phyloP scores from a whole-genome alignment of 2,113 vertebrate species.

The Bagarius yarrelli region DNA sequence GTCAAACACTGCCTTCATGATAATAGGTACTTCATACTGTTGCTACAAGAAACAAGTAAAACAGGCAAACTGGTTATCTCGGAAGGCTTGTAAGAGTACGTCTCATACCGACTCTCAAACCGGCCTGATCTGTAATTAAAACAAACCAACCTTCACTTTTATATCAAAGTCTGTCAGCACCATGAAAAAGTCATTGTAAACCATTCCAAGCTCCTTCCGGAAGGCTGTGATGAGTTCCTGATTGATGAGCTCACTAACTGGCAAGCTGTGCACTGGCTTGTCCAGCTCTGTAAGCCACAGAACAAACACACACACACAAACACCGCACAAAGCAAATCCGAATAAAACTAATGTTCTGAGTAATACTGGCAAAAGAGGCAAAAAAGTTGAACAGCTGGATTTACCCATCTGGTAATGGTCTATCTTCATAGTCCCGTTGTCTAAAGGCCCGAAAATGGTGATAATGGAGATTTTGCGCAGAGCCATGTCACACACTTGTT shows the following conservation, averaged over 20 bases:
- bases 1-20: conserved; percentile 86
- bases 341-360: not conserved
- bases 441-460: conserved; percentile 79
- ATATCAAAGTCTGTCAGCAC: conserved; percentile 83
- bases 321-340: not conserved
- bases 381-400: not conserved
- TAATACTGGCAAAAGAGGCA: not conserved
- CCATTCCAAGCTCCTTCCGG: conserved; percentile 85
- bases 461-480: conserved; percentile 83
- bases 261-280: conserved; percentile 81
- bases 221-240: conserved; percentile 80
- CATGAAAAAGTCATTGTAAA: conserved; percentile 87
- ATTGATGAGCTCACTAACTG: conserved; percentile 79
- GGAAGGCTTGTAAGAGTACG: not conserved
- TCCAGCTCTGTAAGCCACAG: conserved; percentile 76
- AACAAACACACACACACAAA: not conserved
- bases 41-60: conserved; percentile 69
- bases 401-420: conserved; percentile 89
- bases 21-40: conserved; percentile 88
- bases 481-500: conserved; percentile 89
- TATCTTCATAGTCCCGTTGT: conserved; percentile 86
- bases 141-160: conserved; percentile 77
- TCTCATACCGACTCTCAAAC: not conserved
- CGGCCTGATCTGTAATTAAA: not conserved
- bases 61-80: not conserved